Percentiles rank a stretch among this genome's conserved stretches.
phyloP scores from a whole-genome alignment of 2,113 vertebrate genomes.

The Melanostigma gelatinosum region DNA sequence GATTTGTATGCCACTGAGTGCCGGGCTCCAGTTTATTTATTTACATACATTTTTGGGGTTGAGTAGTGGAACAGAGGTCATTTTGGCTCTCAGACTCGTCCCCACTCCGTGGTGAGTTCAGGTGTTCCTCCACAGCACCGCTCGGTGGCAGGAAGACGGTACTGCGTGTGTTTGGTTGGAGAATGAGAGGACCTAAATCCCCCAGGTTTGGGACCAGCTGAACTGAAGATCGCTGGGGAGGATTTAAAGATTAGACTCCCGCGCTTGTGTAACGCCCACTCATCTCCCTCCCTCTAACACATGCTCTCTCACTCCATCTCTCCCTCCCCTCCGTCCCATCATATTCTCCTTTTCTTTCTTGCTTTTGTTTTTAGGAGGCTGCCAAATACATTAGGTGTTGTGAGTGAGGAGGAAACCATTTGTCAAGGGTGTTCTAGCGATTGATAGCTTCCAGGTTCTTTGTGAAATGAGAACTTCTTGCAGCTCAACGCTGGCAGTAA shows the following conservation, averaged over 20 bases:
- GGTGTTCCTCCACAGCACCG: slow-evolving; percentile 53
- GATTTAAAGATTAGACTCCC: slow-evolving; percentile 85
- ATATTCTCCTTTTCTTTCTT: slow-evolving; percentile 37
- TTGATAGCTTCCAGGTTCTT: background rate
- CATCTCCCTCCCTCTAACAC: slow-evolving; percentile 76
- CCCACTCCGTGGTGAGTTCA: background rate
- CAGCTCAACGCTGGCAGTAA: background rate
- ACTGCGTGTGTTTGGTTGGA: slow-evolving; percentile 76
- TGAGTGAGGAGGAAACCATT: background rate
- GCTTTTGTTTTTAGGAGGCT: background rate
- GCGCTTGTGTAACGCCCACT: slow-evolving; percentile 81
- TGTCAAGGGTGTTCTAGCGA: background rate
- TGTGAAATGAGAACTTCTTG: slow-evolving; percentile 13
- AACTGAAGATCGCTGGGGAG: slow-evolving; percentile 79
- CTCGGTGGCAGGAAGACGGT: slow-evolving; percentile 47
- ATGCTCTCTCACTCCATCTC: slow-evolving; percentile 62
- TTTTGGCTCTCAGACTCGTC: slow-evolving; percentile 4
- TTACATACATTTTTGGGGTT: slow-evolving; percentile 3
- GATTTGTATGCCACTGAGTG: slow-evolving; percentile 3
- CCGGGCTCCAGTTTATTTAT: slow-evolving; percentile 10
- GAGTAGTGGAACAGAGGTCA: background rate
- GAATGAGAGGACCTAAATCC: slow-evolving; percentile 78
- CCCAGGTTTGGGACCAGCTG: slow-evolving; percentile 76
- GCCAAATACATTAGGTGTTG: background rate
- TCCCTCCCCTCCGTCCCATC: background rate